These are phyloP conservation scores for Oryctolagus cuniculus DNA, from an alignment of 2,113 vertebrate species.

Conservation along the genomic window mOryCun1.1 NC_091445.1:90890501-90891000, in stretches of 20 bases:
- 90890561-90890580: neutral
- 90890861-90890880: too few species aligned
- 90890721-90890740: neutral
- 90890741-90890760: neutral
- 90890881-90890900: too few species aligned
- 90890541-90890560: neutral
- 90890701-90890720: neutral
- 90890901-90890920: too few species aligned
- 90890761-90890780: constrained; percentile 3
- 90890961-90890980: too few species aligned
- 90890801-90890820: too few species aligned
- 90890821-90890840: too few species aligned
- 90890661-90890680: constrained; percentile 12
- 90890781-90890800: neutral
- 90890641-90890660: neutral
- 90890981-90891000: too few species aligned
- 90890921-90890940: too few species aligned
- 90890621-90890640: constrained; percentile 11
- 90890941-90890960: too few species aligned
- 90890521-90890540: constrained; percentile 16
- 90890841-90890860: too few species aligned
- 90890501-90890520: neutral
- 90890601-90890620: neutral
- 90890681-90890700: neutral
- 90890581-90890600: neutral